Evolutionary conservation across 1,140 invertebrate genomes (phyloP).

Genomic region (Thereuonema tuberculata): DNA sequence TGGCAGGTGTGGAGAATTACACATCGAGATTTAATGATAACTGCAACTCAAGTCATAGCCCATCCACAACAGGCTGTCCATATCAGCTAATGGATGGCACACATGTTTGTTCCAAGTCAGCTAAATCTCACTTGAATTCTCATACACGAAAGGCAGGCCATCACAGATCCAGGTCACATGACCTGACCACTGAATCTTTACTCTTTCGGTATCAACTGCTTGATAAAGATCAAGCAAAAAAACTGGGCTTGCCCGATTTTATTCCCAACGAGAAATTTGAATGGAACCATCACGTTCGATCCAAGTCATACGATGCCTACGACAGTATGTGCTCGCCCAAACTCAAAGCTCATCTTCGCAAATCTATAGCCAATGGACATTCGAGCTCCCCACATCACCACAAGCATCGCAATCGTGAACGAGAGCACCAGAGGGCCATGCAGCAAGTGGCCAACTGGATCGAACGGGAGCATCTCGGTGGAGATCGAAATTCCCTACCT

Average conservation of each 20-base stretch:
- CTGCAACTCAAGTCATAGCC: neutral
- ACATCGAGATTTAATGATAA: slow-evolving; percentile 20
- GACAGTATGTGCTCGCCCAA: slow-evolving; percentile 14
- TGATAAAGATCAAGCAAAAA: slow-evolving; percentile 21
- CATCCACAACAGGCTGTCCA: neutral
- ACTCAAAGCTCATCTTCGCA: slow-evolving; percentile 15
- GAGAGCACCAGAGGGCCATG: slow-evolving; percentile 54
- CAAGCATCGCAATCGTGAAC: slow-evolving; percentile 48
- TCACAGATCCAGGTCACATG: slow-evolving; percentile 37
- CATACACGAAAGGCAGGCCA: slow-evolving; percentile 8
- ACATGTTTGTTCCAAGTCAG: slow-evolving; percentile 15
- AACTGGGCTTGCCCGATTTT: slow-evolving; percentile 12
- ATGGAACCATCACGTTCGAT: slow-evolving; percentile 15
- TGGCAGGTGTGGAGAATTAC: slow-evolving; percentile 33
- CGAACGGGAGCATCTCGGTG: slow-evolving; percentile 28
- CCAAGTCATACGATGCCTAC: slow-evolving; percentile 24
- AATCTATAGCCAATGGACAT: slow-evolving; percentile 14
- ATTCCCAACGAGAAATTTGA: slow-evolving; percentile 6
- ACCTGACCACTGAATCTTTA: slow-evolving; percentile 20
- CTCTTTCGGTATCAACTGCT: slow-evolving; percentile 33
- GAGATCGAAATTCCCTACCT: slow-evolving; percentile 9
- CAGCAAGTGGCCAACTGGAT: slow-evolving; percentile 41
- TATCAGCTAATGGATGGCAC: slow-evolving; percentile 15
- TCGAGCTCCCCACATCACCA: slow-evolving; percentile 40
- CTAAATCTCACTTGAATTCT: neutral